Evolutionary conservation across 2,888 invertebrate species (phyloP).

Genomic region (Trachelus stipa): DNA sequence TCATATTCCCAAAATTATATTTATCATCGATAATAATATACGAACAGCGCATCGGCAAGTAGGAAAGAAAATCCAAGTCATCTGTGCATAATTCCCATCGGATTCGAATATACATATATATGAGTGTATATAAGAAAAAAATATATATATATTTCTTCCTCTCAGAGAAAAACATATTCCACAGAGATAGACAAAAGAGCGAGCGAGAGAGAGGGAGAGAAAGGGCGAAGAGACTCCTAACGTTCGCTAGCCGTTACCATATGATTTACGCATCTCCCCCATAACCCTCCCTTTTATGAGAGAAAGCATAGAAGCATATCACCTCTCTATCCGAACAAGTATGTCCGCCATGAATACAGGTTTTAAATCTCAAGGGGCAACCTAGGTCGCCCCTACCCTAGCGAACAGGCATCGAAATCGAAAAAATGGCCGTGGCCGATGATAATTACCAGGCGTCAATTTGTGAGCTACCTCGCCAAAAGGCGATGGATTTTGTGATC

Average conservation of each 20-base stretch:
- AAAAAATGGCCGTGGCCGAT: constrained; percentile 54
- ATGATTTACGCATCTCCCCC: constrained; percentile 56
- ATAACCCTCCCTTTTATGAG: constrained; percentile 24
- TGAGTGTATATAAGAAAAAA: no score
- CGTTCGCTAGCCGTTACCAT: constrained; percentile 60
- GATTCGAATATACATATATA: neutral
- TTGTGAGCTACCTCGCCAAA: constrained; percentile 88
- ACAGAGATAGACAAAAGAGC: neutral
- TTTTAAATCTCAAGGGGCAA: constrained; percentile 53
- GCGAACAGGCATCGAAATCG: constrained; percentile 19
- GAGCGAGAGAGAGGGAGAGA: neutral
- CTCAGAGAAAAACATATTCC: neutral
- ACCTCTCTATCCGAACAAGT: constrained; percentile 23
- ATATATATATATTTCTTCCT: neutral
- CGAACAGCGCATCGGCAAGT: neutral
- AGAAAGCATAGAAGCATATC: neutral
- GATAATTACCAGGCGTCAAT: constrained; percentile 86
- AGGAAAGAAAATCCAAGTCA: neutral
- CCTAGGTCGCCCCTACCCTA: constrained; percentile 32
- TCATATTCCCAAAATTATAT: neutral
- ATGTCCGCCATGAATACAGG: constrained; percentile 45
- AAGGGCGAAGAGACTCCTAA: constrained; percentile 6
- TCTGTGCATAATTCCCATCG: neutral
- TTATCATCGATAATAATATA: neutral
- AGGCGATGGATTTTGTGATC: constrained; percentile 74